Percentiles rank a stretch among this genome's conserved stretches.
These are phyloP conservation scores for Teleopsis dalmanni DNA, from an alignment of 1,140 invertebrate species.

Conservation along the genomic window DNA sequence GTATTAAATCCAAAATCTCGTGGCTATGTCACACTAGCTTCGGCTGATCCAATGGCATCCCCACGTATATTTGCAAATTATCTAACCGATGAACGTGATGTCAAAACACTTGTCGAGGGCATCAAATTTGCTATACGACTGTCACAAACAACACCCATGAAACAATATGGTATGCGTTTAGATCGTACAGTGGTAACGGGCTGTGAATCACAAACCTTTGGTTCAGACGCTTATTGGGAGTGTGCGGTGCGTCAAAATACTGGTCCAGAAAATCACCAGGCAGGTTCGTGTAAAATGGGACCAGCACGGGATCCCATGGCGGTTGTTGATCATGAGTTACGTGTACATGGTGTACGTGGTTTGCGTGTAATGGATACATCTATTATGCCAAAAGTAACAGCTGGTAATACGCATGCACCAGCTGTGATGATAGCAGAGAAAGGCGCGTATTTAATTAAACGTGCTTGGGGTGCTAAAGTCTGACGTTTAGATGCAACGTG, in stretches of 20 bases:
- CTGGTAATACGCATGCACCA: slow-evolving; percentile 57
- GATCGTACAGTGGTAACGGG: slow-evolving; percentile 62
- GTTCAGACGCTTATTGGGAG: slow-evolving; percentile 72
- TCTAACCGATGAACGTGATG: slow-evolving; percentile 65
- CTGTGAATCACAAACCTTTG: slow-evolving; percentile 64
- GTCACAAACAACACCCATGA: slow-evolving; percentile 58
- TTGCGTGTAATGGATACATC: slow-evolving; percentile 56
- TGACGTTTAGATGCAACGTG: slow-evolving; percentile 43
- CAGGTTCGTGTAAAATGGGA: slow-evolving; percentile 63
- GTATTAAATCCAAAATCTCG: slow-evolving; percentile 72
- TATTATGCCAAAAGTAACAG: slow-evolving; percentile 57
- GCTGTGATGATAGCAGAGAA: slow-evolving; percentile 61
- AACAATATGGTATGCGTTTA: slow-evolving; percentile 62
- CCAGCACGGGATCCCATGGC: slow-evolving; percentile 46
- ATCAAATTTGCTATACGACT: slow-evolving; percentile 62
- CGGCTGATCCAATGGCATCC: slow-evolving; percentile 66
- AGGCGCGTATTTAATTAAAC: slow-evolving; percentile 56
- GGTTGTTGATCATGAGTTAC: slow-evolving; percentile 53
- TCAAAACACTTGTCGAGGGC: slow-evolving; percentile 65
- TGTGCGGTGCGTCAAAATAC: slow-evolving; percentile 69
- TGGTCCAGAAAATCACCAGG: slow-evolving; percentile 77
- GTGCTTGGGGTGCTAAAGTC: slow-evolving; percentile 52
- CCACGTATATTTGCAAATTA: slow-evolving; percentile 84
- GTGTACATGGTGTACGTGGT: slow-evolving; percentile 49
- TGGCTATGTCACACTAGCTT: slow-evolving; percentile 64